phyloP scores from a whole-genome alignment of 1,140 invertebrate species.

The Anoplophora glabripennis region DNA sequence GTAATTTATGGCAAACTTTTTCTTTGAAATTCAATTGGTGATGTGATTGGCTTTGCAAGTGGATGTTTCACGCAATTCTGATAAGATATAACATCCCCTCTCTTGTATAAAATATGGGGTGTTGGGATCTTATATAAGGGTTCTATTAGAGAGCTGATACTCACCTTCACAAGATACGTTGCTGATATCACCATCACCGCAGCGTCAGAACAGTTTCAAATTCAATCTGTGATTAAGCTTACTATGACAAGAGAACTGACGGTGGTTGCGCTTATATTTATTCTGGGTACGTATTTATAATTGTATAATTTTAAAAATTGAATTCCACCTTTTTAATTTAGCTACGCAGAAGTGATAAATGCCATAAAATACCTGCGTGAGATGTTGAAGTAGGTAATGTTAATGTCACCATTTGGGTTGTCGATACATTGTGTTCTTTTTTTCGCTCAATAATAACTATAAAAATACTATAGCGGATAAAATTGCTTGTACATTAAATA shows the following conservation, averaged over 20 bases:
- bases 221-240: neutral
- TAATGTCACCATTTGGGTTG: too few species aligned
- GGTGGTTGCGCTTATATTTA: slow-evolving; percentile 11
- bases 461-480: too few species aligned
- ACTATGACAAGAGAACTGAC: slow-evolving; percentile 23
- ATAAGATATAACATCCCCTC: slow-evolving; percentile 23
- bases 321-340: slow-evolving; percentile 5
- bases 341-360: too few species aligned
- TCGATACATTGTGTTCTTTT: too few species aligned
- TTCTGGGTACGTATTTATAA: slow-evolving; percentile 13
- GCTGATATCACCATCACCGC: neutral
- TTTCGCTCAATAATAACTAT: too few species aligned
- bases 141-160: neutral
- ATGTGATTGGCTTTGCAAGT: slow-evolving; percentile 23
- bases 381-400: too few species aligned
- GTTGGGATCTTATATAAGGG: slow-evolving; percentile 15
- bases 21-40: slow-evolving; percentile 27
- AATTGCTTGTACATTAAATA: too few species aligned
- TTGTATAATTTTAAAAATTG: slow-evolving; percentile 4
- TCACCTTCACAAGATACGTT: slow-evolving; percentile 1
- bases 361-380: too few species aligned
- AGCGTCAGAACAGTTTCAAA: neutral
- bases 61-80: slow-evolving; percentile 18
- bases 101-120: slow-evolving; percentile 8
- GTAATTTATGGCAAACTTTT: slow-evolving; percentile 14